These are phyloP conservation scores for Columba janthina DNA, from an alignment of 2,113 vertebrate genomes.

Conservation along the genomic window DNA sequence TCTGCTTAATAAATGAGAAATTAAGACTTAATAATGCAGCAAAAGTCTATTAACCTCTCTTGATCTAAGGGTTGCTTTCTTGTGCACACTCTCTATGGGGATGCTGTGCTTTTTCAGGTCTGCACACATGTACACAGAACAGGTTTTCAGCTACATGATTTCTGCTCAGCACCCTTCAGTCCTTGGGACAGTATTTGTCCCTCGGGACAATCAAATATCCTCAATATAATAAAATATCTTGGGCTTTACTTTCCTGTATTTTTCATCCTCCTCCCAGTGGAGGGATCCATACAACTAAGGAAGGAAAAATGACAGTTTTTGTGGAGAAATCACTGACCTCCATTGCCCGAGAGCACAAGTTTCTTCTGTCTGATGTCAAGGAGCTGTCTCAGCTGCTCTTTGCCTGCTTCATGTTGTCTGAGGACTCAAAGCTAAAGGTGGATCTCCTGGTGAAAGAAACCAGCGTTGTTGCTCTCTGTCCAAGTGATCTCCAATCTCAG, in stretches of 20 bases:
- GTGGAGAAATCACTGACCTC: neutral
- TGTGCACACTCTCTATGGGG: conserved; percentile 27
- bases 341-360: neutral
- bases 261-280: neutral
- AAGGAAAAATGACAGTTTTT: neutral
- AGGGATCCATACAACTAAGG: neutral
- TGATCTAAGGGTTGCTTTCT: conserved; percentile 62
- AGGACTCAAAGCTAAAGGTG: neutral
- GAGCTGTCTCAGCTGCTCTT: neutral
- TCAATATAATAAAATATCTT: too few relatives aligned
- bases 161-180: neutral
- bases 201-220: neutral
- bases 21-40: conserved; percentile 79
- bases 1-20: conserved; percentile 77
- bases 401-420: accelerated
- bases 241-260: neutral
- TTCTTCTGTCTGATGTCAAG: neutral
- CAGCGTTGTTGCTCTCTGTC: neutral
- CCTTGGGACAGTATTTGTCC: neutral
- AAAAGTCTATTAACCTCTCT: conserved; percentile 79
- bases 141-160: neutral
- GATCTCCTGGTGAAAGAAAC: neutral
- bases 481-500: neutral
- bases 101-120: conserved; percentile 34
- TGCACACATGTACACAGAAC: neutral